Base-by-base conservation (phyloP, 2,113 vertebrate genomes). In the Oxygymnocypris stewartii region DNA sequence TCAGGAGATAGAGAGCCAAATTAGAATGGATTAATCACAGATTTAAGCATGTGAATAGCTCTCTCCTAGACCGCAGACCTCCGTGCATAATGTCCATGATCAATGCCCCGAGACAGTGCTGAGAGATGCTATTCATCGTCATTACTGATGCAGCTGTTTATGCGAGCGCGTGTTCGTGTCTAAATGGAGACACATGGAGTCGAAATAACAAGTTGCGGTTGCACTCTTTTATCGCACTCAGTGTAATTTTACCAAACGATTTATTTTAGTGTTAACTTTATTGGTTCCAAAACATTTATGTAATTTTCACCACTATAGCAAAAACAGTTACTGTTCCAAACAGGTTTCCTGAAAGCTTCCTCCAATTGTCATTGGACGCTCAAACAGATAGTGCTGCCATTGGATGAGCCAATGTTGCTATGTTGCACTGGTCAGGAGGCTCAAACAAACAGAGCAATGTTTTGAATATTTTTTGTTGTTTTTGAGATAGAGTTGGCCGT, bases 1-100 rank as follows among this genome's bases (percentile, higher is more conserved):
- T 95, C 93, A 90, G 90, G 75, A 49, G 42, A 47, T 91, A 28
- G 61, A 75, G 88, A 75, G 88, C 78, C 86, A 93, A 94, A 94
- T 93, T 88, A 90, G 87, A 94, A 94, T 94, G 91, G 93, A 94
- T 94, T 89, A 75, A 84, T 88, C 87, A 47, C 61, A 84, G 89
- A 90, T 91, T 89, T 86, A 88, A 93, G 89, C 90, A 92, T 84
- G 87, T 91, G 87, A 87, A 59, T 40, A 79, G 85, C 84, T 87
- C 87, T 85, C 86, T 88, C 71, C 54, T 57, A 14, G 63, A 54
- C 69, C 16, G 14, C 51, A 86, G 84, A 88, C 85, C 90, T 91
- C 91, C 88, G 47, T 84, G 92, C 88, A 89, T 91, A 80, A 42
- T 88, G 87, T 61, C 1, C 20, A 54, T 90, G 90, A 92, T 93